phyloP scores from a whole-genome alignment of 2,797 vertebrate genomes.

The Percopsis omiscomaycus region DNA sequence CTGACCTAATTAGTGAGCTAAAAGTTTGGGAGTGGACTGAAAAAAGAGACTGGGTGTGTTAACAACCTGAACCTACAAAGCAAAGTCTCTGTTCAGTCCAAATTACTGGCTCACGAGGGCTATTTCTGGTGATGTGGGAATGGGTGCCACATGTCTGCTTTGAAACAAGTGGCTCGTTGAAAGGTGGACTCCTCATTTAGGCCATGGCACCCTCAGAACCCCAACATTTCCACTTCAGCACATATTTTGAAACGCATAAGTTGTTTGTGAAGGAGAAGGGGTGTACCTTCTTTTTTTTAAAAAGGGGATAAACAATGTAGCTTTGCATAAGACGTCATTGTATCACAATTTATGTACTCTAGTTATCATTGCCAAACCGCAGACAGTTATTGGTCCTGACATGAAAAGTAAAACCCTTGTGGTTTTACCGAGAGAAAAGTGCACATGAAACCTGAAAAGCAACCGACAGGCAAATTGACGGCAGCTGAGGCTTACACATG shows the following conservation, averaged over 20 bases:
- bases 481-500: slow-evolving; percentile 23
- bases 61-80: slow-evolving; percentile 46
- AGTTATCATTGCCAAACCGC: too few relatives aligned
- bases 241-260: too few relatives aligned
- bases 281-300: too few relatives aligned
- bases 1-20: slow-evolving; percentile 56
- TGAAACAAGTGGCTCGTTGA: slow-evolving; percentile 38
- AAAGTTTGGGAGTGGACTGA: slow-evolving; percentile 49
- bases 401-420: too few relatives aligned
- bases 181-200: slow-evolving; percentile 18
- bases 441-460: slow-evolving; percentile 17
- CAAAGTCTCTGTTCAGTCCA: slow-evolving; percentile 47
- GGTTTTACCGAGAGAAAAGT: not conserved
- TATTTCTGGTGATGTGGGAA: slow-evolving; percentile 56
- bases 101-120: slow-evolving; percentile 55
- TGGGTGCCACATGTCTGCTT: slow-evolving; percentile 10
- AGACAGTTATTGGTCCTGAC: too few relatives aligned
- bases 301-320: not conserved
- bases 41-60: slow-evolving; percentile 36
- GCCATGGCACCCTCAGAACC: too few relatives aligned
- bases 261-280: too few relatives aligned
- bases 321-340: not conserved
- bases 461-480: slow-evolving; percentile 27
- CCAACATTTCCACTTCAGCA: too few relatives aligned
- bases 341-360: too few relatives aligned